Evolutionary conservation across 2,797 vertebrate species (phyloP).

Genomic region (Semotilus atromaculatus): DNA sequence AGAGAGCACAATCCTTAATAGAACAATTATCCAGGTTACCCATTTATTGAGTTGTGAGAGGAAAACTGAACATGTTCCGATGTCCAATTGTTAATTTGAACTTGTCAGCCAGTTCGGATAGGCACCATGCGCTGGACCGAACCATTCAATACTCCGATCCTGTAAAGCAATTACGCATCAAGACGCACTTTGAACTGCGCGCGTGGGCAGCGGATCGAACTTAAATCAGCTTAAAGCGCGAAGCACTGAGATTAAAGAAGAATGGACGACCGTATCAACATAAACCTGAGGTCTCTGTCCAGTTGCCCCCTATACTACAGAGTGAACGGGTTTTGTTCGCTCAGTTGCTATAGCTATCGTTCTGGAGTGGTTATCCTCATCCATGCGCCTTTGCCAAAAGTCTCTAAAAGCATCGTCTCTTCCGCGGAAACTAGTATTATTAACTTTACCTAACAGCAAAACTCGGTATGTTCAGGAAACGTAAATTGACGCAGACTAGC

Average conservation of each 20-base stretch:
- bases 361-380: background rate
- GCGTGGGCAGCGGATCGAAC: constrained; percentile 47
- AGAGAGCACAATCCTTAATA: background rate
- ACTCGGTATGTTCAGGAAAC: background rate
- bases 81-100: background rate
- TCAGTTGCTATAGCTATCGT: background rate
- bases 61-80: background rate
- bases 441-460: background rate
- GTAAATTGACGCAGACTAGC: background rate
- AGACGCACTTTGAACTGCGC: constrained; percentile 11
- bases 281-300: constrained; percentile 3
- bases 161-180: background rate
- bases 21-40: constrained; percentile 42
- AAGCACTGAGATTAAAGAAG: constrained; percentile 47
- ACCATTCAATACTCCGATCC: background rate
- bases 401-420: background rate
- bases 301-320: background rate
- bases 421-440: background rate
- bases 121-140: background rate
- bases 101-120: background rate
- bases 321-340: background rate
- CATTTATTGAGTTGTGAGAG: constrained; percentile 44
- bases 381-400: background rate
- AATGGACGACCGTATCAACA: constrained; percentile 23
- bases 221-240: constrained; percentile 51